Percentiles rank a stretch among this genome's conserved stretches.
Conservation (phyloP, 2,113 vertebrate genomes). For the Syrrhaptes paradoxus region DNA sequence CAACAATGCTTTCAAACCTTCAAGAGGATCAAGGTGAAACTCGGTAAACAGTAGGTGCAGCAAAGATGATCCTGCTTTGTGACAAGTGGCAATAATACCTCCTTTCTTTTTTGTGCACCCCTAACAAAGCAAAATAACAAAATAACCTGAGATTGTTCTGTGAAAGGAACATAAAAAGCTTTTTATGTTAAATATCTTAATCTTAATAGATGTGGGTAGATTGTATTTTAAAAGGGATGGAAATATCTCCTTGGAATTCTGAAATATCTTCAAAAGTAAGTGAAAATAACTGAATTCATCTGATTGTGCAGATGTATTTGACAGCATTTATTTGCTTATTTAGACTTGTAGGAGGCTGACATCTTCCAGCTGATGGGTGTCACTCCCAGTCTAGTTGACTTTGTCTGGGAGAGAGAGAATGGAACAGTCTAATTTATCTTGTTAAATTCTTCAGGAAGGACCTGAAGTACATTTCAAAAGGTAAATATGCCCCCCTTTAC, state of each 20-base stretch:
- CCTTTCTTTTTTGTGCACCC: background rate
- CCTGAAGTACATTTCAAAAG: background rate
- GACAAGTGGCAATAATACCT: conserved; percentile 9
- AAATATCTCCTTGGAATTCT: background rate
- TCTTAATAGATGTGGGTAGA: background rate
- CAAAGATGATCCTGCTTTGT: conserved; percentile 36
- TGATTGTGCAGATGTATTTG: background rate
- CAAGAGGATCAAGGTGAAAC: conserved; percentile 55
- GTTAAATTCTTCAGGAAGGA: background rate
- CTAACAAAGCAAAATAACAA: conserved; percentile 14
- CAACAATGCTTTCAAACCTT: conserved; percentile 47
- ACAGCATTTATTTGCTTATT: background rate
- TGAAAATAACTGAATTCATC: background rate
- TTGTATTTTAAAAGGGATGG: background rate
- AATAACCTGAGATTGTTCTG: background rate
- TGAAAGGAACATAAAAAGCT: background rate
- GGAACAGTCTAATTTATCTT: background rate
- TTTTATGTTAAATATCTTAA: background rate
- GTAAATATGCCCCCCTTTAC: background rate
- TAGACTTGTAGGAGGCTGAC: background rate
- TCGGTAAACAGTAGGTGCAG: background rate
- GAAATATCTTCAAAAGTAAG: background rate
- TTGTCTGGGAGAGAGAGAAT: background rate
- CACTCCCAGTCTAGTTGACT: background rate
- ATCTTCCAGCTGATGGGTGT: background rate